Evolutionary conservation across 2,113 vertebrate genomes (phyloP), one percentile per base, ranked within the genome.

Genomic region (Meles meles): DNA sequence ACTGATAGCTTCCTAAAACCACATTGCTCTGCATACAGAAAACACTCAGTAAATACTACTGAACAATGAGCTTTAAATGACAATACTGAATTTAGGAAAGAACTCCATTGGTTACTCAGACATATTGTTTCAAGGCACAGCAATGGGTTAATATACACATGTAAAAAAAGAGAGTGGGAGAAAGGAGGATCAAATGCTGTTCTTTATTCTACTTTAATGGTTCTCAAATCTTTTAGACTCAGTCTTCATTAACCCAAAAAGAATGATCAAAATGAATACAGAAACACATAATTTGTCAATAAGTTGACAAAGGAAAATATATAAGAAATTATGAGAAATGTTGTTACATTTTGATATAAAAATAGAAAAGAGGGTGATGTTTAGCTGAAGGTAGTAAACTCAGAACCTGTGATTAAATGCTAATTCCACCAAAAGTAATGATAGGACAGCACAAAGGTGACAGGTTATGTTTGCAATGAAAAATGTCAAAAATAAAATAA

Each of bases 141-240:
- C 21, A 91, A n/a, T 67, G 10, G 55, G 10, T 77, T 74, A 87
- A 31, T 57, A 23, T 31, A 18, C 72, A n/a, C n/a, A 72, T 2
- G 17, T 59, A 61, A 34, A 79, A 20, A 44, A 6, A 84, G 3
- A 90, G 18, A 74, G 6, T 47, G 27, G 63, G 3, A 91, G 1
- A 92, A 74, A 85, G 8, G 34, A 55, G 2, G 9, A 5, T 84
- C 34, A 90, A 81, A 69, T 67, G 8, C 47, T 83, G 10, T 76
- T 69, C 57, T 88, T 91, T 79, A 93, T 59, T 96, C n/a, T 83
- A 69, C 8, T 87, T 95, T 84, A 97, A 77, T 97, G 23, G 85
- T 14, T 74, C 69, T 87, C 15, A 79, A 59, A 71, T 44, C 27
- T 65, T 97, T 92, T 82, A 57, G 10, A 83, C 49, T 86, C 21